Evolutionary conservation across 2,888 invertebrate species (phyloP), one percentile per base, ranked within the genome.

Genomic region (Apodemia zela): DNA sequence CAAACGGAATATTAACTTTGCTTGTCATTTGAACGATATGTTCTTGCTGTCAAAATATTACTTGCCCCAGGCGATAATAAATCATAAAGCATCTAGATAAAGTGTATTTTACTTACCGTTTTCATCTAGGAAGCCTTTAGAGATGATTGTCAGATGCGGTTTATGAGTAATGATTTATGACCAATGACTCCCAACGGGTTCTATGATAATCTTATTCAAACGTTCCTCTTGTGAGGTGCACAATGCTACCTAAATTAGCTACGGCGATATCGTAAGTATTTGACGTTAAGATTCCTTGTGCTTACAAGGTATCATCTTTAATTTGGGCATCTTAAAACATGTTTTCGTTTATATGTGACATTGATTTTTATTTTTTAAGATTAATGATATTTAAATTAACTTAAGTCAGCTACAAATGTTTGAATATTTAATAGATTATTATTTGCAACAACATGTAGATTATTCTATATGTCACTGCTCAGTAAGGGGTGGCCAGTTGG

Each of bases 181-280:
- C 81, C 85, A 80, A 84, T 87, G 90, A 89, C 89, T 91, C 88
- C 91, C 90, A 89, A 90, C 89, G 89, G 90, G 87, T 84, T 89
- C 81, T 84, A 74, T 87, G 89, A 87, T 91, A 91, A 91, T 90
- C 88, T 89, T 83, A 89, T 88, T 90, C 87, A 89, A 79, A 79
- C 82, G 79, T 63, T 42, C 80, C 70, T 85, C 87, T 85, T 87
- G 84, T 87, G 84, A 80, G 82, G 79, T 82, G 81, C 81, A 91
- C 91, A 91, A 91, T 91, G 91, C 91, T 90, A 91, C 91, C 83
- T 90, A 91, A 91, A 91, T 91, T 91, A 91, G 90, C 87, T 87
- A 82, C 77, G 82, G 85, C 80, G 80, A 81, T 84, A 84, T 81
- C 81, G 78, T 81, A 45, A 45, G 45, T 2, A 77, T 60, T 59